Evolutionary conservation across 2,888 invertebrate genomes (phyloP).

Genomic region (Graphium colonna): DNA sequence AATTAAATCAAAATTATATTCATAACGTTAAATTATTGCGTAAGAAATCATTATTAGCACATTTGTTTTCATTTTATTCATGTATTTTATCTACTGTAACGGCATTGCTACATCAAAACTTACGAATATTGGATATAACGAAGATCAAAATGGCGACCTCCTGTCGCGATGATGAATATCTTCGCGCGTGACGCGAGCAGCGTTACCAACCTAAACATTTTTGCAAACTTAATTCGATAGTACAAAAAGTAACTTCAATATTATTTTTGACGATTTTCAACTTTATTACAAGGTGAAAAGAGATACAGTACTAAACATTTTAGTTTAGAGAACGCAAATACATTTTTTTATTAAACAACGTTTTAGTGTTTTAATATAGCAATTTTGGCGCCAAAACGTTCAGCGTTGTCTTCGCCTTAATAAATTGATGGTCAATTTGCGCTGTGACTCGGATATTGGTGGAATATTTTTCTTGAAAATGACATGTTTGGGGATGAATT

Average conservation of each 20-base stretch:
- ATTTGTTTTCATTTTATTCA: no score
- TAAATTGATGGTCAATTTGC: constrained; percentile 64
- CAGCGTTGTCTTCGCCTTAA: constrained; percentile 49
- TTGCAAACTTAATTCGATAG: constrained; percentile 22
- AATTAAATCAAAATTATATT: no score
- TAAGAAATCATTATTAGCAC: no score
- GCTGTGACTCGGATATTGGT: no score
- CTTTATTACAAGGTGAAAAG: constrained; percentile 26
- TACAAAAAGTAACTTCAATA: background rate
- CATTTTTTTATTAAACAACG: constrained; percentile 34
- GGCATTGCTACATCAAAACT: constrained; percentile 32
- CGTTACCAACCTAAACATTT: constrained; percentile 40
- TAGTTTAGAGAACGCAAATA: constrained; percentile 9
- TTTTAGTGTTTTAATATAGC: constrained; percentile 63
- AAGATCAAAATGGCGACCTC: constrained; percentile 53
- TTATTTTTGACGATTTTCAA: no score
- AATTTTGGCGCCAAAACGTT: constrained; percentile 50
- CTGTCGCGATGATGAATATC: constrained; percentile 69
- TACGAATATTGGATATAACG: constrained; percentile 53
- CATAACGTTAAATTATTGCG: no score
- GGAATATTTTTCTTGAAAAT: no score
- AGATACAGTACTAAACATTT: background rate
- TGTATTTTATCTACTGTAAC: background rate
- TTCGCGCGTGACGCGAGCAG: constrained; percentile 48
- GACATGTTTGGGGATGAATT: no score